A percentile compares a stretch with the other conserved stretches of the same genome.
These are phyloP conservation scores for Hyperoplus lanceolatus DNA, from an alignment of 2,797 vertebrate species.

Conservation along the genomic window DNA sequence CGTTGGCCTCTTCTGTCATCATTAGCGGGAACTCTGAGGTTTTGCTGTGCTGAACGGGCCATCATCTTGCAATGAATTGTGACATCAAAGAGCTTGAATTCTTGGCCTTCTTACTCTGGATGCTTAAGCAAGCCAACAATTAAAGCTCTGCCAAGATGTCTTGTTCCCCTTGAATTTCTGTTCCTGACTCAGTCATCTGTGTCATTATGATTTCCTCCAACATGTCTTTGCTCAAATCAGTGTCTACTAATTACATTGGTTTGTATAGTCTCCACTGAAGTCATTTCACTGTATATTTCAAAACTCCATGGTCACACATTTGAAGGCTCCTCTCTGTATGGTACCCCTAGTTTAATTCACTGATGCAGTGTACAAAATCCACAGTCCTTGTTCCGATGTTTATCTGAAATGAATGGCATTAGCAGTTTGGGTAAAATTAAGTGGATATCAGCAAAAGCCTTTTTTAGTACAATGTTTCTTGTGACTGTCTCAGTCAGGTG, in stretches of 20 bases:
- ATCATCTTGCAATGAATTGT: slow-evolving; percentile 59
- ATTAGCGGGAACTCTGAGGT: slow-evolving; percentile 86
- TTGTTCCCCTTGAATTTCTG: slow-evolving; percentile 25
- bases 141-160: slow-evolving; percentile 41
- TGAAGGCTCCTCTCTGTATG: background rate
- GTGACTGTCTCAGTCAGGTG: no score
- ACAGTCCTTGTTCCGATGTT: background rate
- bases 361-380: slow-evolving; percentile 18
- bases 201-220: slow-evolving; percentile 22
- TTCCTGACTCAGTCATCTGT: slow-evolving; percentile 44
- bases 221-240: slow-evolving; percentile 35
- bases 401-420: no score
- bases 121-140: slow-evolving; percentile 53
- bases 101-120: slow-evolving; percentile 32
- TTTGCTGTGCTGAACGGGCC: slow-evolving; percentile 65
- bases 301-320: slow-evolving; percentile 15
- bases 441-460: background rate
- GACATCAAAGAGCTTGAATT: slow-evolving; percentile 65
- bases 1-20: slow-evolving; percentile 86
- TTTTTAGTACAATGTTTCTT: background rate
- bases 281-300: slow-evolving; percentile 19
- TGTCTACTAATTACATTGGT: slow-evolving; percentile 44
- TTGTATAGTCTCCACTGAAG: slow-evolving; percentile 28
- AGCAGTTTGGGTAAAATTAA: background rate
- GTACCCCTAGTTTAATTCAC: slow-evolving; percentile 20